Evolutionary conservation across 1,140 invertebrate species (phyloP).

Genomic region (Apis cerana): DNA sequence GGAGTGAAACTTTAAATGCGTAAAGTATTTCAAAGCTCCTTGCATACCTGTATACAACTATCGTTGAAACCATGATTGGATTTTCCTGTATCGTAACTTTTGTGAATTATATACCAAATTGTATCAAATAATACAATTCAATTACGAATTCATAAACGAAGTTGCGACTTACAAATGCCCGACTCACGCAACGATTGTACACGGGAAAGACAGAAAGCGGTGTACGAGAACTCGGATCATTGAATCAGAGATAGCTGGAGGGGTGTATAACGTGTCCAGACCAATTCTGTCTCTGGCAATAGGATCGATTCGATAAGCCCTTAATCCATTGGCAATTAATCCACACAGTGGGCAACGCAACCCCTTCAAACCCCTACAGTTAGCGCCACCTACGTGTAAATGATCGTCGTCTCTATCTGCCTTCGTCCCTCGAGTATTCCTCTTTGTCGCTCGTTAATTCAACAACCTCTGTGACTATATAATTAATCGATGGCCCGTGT

Average conservation of each 20-base stretch:
- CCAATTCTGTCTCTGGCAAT: slow-evolving; percentile 43
- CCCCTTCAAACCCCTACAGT: slow-evolving; percentile 27
- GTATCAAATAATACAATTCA: no score
- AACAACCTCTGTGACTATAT: slow-evolving; percentile 51
- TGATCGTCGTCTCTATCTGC: slow-evolving; percentile 36
- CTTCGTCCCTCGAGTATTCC: background rate
- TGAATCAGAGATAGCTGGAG: background rate
- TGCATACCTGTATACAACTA: no score
- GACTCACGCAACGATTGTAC: background rate
- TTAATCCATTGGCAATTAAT: slow-evolving; percentile 73
- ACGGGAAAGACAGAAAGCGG: background rate
- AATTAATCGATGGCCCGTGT: slow-evolving; percentile 50
- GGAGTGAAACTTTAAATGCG: no score
- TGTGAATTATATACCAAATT: no score
- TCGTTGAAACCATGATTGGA: no score
- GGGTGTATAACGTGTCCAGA: slow-evolving; percentile 48
- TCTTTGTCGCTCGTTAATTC: slow-evolving; percentile 26
- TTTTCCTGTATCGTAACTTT: no score
- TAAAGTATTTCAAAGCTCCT: no score
- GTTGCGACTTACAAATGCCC: no score
- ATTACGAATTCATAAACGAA: background rate
- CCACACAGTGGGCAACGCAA: slow-evolving; percentile 43
- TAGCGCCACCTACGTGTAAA: slow-evolving; percentile 20
- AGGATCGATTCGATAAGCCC: slow-evolving; percentile 68
- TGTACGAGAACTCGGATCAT: slow-evolving; percentile 17